Percentiles rank a stretch among this genome's conserved stretches.
phyloP scores from a whole-genome alignment of 2,797 vertebrate genomes.

The Lepilemur septentrionalis region DNA sequence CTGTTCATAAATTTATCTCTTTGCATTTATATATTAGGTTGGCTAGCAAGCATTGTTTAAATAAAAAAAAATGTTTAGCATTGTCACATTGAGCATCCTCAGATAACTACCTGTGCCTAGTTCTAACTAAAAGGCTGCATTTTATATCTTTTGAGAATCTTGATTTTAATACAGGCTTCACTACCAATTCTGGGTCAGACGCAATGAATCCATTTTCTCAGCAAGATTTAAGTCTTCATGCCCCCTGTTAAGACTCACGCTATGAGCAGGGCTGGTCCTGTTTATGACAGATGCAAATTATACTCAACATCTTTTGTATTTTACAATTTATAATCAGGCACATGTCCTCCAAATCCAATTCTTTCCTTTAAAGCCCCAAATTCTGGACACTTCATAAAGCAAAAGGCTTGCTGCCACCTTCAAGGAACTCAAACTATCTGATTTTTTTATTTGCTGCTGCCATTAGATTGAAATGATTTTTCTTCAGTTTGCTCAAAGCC shows the following conservation, averaged over 20 bases:
- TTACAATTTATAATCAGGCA: conserved; percentile 71
- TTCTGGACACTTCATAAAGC: conserved; percentile 71
- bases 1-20: conserved; percentile 13
- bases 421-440: conserved; percentile 81
- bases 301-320: conserved; percentile 64
- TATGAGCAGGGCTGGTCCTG: conserved; percentile 57
- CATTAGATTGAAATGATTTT: conserved; percentile 89
- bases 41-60: not conserved
- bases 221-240: conserved; percentile 56
- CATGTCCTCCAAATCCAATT: conserved; percentile 56
- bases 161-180: not conserved
- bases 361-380: conserved; percentile 50
- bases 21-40: not conserved
- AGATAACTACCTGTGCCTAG: not conserved
- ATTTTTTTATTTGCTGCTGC: conserved; percentile 82
- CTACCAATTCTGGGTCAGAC: conserved; percentile 35
- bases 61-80: not conserved
- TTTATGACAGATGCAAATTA: conserved; percentile 82
- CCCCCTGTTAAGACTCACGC: conserved; percentile 65
- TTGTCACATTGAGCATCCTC: not conserved
- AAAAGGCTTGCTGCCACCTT: conserved; percentile 78
- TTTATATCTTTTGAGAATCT: conserved; percentile 30
- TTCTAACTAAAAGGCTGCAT: conserved; percentile 32
- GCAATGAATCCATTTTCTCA: conserved; percentile 71
- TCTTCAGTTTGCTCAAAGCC: conserved; percentile 87